Conservation (phyloP, 2,888 invertebrate genomes). For the Endomychus coccineus region DNA sequence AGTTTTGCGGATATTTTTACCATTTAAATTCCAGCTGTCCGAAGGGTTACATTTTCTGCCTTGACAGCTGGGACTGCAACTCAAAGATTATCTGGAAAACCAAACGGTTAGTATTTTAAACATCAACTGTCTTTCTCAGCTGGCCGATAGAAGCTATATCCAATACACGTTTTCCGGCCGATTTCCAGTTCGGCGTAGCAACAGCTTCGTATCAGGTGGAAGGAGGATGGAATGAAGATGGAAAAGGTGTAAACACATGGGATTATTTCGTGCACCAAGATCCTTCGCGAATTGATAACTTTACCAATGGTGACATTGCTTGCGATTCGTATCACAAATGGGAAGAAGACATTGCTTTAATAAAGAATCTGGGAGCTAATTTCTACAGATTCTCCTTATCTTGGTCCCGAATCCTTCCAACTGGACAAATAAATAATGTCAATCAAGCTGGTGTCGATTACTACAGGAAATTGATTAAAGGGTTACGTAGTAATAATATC, state of each 20-base stretch:
- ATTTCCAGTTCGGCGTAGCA: constrained; percentile 21
- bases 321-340: constrained; percentile 23
- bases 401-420: constrained; percentile 59
- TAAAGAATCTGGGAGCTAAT: constrained; percentile 19
- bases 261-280: constrained; percentile 15
- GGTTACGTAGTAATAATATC: constrained; percentile 53
- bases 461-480: constrained; percentile 58
- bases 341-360: constrained; percentile 18
- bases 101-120: too few species aligned
- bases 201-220: constrained; percentile 22
- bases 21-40: too few species aligned
- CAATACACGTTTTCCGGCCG: constrained; percentile 14
- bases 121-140: too few species aligned
- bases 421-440: constrained; percentile 43
- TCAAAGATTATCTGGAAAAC: too few species aligned
- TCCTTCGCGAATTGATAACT: constrained; percentile 32
- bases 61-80: too few species aligned
- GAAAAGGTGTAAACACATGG: constrained; percentile 31
- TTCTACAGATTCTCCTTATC: constrained; percentile 50
- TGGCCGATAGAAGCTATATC: too few species aligned
- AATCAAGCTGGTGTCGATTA: constrained; percentile 56
- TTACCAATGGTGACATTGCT: constrained; percentile 19
- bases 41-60: too few species aligned
- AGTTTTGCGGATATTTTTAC: too few species aligned
- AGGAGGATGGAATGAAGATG: constrained; percentile 21